Evolutionary conservation across 2,888 invertebrate species (phyloP).

Genomic region (Heliothis peltigera): DNA sequence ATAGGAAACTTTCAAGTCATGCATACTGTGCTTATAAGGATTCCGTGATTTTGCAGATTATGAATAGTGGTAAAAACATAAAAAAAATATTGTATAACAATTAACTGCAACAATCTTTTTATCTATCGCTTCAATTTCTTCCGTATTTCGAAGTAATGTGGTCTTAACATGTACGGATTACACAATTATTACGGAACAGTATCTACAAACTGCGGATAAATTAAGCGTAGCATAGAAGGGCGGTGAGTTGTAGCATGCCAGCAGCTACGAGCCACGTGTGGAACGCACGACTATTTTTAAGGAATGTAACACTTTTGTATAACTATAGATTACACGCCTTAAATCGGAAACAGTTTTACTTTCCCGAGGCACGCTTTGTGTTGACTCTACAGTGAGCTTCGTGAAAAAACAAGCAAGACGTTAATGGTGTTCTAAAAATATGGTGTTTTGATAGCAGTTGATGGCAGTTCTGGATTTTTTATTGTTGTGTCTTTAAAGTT

Average conservation of each 20-base stretch:
- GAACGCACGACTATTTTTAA: constrained; percentile 75
- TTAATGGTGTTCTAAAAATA: constrained; percentile 58
- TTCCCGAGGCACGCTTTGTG: constrained; percentile 38
- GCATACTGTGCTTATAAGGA: constrained; percentile 1
- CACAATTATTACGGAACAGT: constrained; percentile 54
- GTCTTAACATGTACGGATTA: constrained; percentile 44
- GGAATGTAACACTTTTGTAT: constrained; percentile 55
- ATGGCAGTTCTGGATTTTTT: constrained; percentile 34
- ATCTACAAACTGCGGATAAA: constrained; percentile 55
- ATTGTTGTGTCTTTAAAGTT: constrained; percentile 29
- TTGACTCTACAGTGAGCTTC: constrained; percentile 34
- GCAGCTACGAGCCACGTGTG: constrained; percentile 70
- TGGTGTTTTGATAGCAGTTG: constrained; percentile 53
- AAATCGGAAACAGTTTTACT: constrained; percentile 50
- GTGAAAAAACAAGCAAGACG: constrained; percentile 42
- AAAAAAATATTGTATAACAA: constrained; percentile 31
- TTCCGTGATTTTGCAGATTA: background rate
- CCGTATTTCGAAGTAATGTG: constrained; percentile 43
- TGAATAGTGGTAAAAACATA: constrained; percentile 16
- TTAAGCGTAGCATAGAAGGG: constrained; percentile 66
- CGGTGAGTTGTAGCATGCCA: constrained; percentile 64
- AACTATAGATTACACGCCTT: constrained; percentile 41
- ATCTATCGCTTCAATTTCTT: constrained; percentile 29
- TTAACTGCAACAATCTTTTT: constrained; percentile 23
- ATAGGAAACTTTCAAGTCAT: background rate